Evolutionary conservation across 2,797 vertebrate genomes (phyloP).

Genomic region (Hyperoplus immaculatus): DNA sequence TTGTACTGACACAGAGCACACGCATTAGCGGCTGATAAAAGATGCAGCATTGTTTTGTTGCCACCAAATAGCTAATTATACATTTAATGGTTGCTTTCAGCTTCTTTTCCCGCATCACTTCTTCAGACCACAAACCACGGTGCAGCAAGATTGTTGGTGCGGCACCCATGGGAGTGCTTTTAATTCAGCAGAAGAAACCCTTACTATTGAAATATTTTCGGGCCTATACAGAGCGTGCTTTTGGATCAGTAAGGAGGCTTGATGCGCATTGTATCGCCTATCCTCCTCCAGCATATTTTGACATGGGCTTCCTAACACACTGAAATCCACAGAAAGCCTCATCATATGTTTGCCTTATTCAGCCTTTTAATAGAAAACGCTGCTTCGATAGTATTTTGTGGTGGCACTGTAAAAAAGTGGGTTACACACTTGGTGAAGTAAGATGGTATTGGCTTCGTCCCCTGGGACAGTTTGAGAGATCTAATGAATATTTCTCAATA

Average conservation of each 20-base stretch:
- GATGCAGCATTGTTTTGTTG: neutral
- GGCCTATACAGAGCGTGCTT: neutral
- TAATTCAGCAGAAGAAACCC: conserved; percentile 12
- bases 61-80: neutral
- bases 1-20: neutral
- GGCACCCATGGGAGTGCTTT: conserved; percentile 17
- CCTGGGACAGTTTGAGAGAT: too few relatives aligned
- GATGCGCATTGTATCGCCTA: neutral
- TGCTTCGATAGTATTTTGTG: neutral
- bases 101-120: neutral
- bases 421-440: neutral
- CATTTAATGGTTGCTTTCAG: conserved; percentile 9
- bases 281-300: conserved; percentile 14
- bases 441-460: too few relatives aligned
- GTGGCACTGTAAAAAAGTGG: neutral
- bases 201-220: conserved; percentile 15
- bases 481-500: too few relatives aligned
- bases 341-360: neutral
- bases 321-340: conserved; percentile 4
- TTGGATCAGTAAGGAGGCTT: conserved; percentile 6
- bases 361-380: neutral
- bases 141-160: conserved; percentile 12
- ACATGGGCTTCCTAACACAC: neutral
- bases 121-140: conserved; percentile 28
- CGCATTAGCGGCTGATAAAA: neutral